Percentiles rank a stretch among this genome's conserved stretches.
phyloP scores from a whole-genome alignment of 35 echinoderm and acorn worm genomes.

The Ophioderma brevispina region DNA sequence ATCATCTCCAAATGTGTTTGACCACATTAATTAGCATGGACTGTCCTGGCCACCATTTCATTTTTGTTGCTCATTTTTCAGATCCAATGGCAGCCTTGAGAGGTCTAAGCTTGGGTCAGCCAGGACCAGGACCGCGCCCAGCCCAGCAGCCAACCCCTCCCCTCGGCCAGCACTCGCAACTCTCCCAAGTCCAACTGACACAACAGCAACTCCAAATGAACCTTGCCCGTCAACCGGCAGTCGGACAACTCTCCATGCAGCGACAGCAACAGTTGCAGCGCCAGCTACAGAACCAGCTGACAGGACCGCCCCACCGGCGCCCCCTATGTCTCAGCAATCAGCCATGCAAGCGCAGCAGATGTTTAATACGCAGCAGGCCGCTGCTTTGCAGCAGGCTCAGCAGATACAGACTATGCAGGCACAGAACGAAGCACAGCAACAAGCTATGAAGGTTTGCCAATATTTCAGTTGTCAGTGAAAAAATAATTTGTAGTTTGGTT shows the following conservation, averaged over 20 bases:
- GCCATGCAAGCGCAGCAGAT: background rate
- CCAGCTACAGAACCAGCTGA: background rate
- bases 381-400: background rate
- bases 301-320: background rate
- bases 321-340: background rate
- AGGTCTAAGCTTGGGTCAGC: background rate
- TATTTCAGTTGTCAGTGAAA: background rate
- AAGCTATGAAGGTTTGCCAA: background rate
- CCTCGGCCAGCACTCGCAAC: background rate
- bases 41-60: too few species aligned
- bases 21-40: too few species aligned
- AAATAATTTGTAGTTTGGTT: too few species aligned
- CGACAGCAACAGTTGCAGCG: background rate
- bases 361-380: background rate
- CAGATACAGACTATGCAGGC: background rate
- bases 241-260: background rate
- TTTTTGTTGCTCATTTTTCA: background rate
- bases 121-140: background rate
- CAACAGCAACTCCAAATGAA: background rate
- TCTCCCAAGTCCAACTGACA: background rate
- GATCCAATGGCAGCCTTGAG: background rate
- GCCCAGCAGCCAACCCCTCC: background rate
- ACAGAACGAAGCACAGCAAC: background rate
- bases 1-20: too few species aligned
- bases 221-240: background rate